Percentiles rank a stretch among this genome's conserved stretches.
These are phyloP conservation scores for Bombus soroeensis DNA, from an alignment of 1,140 invertebrate species.

Conservation along the genomic window DNA sequence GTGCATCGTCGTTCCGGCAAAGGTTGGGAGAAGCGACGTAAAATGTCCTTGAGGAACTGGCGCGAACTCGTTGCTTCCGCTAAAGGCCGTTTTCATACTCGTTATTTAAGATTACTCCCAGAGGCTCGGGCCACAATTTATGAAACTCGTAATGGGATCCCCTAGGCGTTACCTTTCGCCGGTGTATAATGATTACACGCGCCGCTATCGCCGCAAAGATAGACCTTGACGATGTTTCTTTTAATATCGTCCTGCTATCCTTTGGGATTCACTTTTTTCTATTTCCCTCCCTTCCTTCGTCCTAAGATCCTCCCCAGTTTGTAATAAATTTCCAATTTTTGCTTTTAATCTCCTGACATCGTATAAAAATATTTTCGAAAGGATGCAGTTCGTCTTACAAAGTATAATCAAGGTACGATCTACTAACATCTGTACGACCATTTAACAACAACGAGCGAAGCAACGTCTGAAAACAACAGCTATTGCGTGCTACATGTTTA, in stretches of 20 bases:
- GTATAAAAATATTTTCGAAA: too few species aligned
- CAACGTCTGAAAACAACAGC: too few species aligned
- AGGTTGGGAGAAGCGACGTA: background rate
- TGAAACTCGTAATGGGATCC: conserved; percentile 66
- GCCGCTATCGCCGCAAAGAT: conserved; percentile 46
- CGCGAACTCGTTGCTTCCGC: conserved; percentile 33
- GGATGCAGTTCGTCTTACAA: too few species aligned
- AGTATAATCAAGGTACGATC: too few species aligned
- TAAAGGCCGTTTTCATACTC: conserved; percentile 61
- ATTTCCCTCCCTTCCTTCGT: background rate
- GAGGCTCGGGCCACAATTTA: conserved; percentile 57
- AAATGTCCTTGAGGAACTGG: conserved; percentile 34
- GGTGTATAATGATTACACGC: conserved; percentile 63
- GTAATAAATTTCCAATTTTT: background rate
- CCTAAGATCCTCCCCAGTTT: background rate
- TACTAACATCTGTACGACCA: too few species aligned
- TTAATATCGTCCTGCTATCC: conserved; percentile 10
- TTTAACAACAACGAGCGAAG: too few species aligned
- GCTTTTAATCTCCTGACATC: too few species aligned
- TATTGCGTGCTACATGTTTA: conserved; percentile 23
- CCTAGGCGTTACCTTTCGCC: conserved; percentile 59
- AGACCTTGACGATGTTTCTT: conserved; percentile 38
- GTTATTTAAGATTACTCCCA: conserved; percentile 67
- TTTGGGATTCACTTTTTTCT: background rate
- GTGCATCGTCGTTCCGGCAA: conserved; percentile 29